phyloP scores from a whole-genome alignment of 2,113 vertebrate species.

The Phainopepla nitens region DNA sequence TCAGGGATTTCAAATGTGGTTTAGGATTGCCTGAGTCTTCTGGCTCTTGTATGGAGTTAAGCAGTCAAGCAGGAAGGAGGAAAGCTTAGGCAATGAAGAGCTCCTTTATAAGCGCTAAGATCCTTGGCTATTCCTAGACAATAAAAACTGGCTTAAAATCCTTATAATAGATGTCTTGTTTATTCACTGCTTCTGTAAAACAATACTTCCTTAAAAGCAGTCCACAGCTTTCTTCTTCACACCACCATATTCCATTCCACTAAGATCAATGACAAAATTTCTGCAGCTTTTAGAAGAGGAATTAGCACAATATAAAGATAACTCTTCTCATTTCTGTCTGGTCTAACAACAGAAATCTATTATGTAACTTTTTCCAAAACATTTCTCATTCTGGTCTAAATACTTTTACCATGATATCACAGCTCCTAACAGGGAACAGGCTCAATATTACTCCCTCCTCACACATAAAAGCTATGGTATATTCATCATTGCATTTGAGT shows the following conservation, averaged over 20 bases:
- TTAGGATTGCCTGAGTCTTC: not conserved
- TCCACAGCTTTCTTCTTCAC: not conserved
- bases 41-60: not conserved
- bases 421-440: not conserved
- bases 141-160: not conserved
- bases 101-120: not conserved
- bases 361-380: not conserved
- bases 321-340: not conserved
- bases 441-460: not conserved
- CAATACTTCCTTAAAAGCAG: not conserved
- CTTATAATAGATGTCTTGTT: not conserved
- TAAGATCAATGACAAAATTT: not conserved
- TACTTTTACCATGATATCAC: not conserved
- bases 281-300: not conserved
- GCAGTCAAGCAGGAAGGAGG: not conserved
- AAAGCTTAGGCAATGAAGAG: not conserved
- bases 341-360: not conserved
- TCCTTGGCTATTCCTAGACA: not conserved
- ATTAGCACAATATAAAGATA: slow-evolving; percentile 15
- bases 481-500: not conserved
- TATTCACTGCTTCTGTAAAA: not conserved
- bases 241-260: not conserved
- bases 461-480: not conserved
- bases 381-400: slow-evolving; percentile 12
- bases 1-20: not conserved